Base-by-base conservation (phyloP, 1,140 invertebrate species). In the Drosophila trapezifrons region DNA sequence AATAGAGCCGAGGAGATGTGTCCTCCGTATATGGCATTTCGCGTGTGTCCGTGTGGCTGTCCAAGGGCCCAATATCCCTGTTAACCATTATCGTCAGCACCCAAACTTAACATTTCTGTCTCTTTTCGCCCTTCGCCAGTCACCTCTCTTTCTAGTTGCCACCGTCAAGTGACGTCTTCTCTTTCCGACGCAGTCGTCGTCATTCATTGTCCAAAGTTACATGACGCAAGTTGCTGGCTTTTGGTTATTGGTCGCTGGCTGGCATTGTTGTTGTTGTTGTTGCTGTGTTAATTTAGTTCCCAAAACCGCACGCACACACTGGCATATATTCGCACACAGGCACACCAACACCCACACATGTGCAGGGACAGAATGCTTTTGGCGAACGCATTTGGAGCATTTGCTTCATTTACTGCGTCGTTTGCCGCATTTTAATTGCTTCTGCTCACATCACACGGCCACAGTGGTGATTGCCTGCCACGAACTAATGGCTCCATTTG, bases 361-460 rank as follows among this genome's bases (percentile, higher is more conserved):
- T 12, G 42, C 59, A 49, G 49, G 35, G 43, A 22, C 49, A 64
- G 71, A 71, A 76, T 87, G 84, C 73, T 74, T 80, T 89, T 80
- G 80, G 73, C 80, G 71, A 89, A 89, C 84, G 84, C 84, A 89
- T 89, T 89, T 80, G 73, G 70, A 72, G 62, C 85, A 90, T 87
- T 89, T 89, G 84, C 84, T 89, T 89, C 84, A 89, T 89, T 89
- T 89, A 89, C 85, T 90, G 85, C 85, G 84, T 78, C 84, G 84
- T 78, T 89, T 89, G 85, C 84, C 85, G 85, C 77, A 89, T 89
- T 89, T 89, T 89, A 89, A 89, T 89, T 89, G 84, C 84, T 89
- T 89, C 74, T 89, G 74, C 84, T 76, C 64, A 73, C 35, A 71
- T 58, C 83, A 72, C 72, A 86, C 45, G 51, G 20, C 51, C 43